Conservation (phyloP, 2,797 vertebrate species). For the Bradypus variegatus region DNA sequence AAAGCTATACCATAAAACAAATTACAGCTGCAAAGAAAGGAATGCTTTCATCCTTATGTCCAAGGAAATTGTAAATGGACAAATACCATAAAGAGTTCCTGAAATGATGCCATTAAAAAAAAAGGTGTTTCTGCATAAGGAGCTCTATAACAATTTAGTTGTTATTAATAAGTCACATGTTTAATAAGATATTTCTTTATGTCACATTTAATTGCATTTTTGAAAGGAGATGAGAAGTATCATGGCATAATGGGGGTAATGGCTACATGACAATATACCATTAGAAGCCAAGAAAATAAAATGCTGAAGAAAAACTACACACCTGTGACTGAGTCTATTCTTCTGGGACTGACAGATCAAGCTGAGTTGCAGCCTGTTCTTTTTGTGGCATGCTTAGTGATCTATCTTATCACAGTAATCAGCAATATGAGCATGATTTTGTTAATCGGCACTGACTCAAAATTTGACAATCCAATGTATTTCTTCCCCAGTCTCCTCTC, state of each 20-base stretch:
- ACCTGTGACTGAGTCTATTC: constrained; percentile 50
- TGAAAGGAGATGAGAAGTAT: background rate
- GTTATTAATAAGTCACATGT: background rate
- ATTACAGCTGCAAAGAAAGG: background rate
- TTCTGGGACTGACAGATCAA: constrained; percentile 50
- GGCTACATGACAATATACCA: background rate
- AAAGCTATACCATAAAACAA: background rate
- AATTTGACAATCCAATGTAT: constrained; percentile 62
- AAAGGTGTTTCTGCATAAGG: background rate
- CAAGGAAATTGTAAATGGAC: background rate
- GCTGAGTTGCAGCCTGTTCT: constrained; percentile 39
- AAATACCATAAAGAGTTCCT: background rate
- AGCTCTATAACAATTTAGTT: background rate
- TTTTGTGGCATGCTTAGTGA: constrained; percentile 41
- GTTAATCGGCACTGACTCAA: constrained; percentile 48
- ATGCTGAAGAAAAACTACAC: constrained; percentile 48
- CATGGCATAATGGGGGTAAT: background rate
- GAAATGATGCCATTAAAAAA: background rate
- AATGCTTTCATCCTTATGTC: background rate
- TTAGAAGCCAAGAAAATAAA: background rate
- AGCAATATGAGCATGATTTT: constrained; percentile 53
- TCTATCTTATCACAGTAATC: constrained; percentile 35
- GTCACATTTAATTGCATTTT: accelerated
- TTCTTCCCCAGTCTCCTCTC: constrained; percentile 43
- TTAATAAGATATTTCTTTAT: background rate